These are phyloP conservation scores for Periophthalmodon schlosseri DNA, from an alignment of 2,113 vertebrate species.

Conservation along the genomic window DNA sequence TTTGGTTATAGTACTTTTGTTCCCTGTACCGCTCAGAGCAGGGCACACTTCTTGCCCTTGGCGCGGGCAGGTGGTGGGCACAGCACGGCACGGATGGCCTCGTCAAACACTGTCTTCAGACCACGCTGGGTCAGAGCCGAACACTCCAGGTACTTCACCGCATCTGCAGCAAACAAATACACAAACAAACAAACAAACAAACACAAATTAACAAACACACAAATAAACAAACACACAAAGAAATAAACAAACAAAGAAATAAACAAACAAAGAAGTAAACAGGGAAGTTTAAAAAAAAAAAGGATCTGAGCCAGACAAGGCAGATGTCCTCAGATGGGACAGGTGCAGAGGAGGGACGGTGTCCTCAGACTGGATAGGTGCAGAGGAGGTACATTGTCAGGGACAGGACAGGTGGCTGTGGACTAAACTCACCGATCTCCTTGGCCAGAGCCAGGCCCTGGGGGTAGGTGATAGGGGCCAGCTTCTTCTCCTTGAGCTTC, in stretches of 20 bases:
- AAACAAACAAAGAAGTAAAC: no score
- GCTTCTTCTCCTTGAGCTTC: constrained; percentile 97
- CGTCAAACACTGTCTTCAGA: constrained; percentile 85
- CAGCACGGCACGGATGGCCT: constrained; percentile 90
- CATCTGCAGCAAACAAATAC: constrained; percentile 69
- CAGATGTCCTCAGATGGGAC: no score
- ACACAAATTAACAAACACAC: not conserved
- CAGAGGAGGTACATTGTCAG: no score
- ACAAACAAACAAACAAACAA: not conserved
- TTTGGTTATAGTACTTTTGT: no score
- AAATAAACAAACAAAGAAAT: no score
- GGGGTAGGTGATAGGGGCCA: constrained; percentile 94
- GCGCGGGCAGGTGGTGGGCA: constrained; percentile 84
- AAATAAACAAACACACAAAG: no score
- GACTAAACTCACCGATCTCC: constrained; percentile 84
- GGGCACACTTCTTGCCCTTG: constrained; percentile 79
- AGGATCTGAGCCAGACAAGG: no score
- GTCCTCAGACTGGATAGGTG: not conserved
- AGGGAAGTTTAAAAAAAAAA: no score
- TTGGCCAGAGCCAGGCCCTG: constrained; percentile 97
- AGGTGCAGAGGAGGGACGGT: not conserved
- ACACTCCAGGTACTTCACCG: constrained; percentile 91
- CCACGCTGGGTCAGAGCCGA: constrained; percentile 81
- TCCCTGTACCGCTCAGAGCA: constrained; percentile 79
- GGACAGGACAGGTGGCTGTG: not conserved